Evolutionary conservation across 1,140 invertebrate species (phyloP), one percentile per base, ranked within the genome.

Genomic region (Trichomalopsis sarcophagae): DNA sequence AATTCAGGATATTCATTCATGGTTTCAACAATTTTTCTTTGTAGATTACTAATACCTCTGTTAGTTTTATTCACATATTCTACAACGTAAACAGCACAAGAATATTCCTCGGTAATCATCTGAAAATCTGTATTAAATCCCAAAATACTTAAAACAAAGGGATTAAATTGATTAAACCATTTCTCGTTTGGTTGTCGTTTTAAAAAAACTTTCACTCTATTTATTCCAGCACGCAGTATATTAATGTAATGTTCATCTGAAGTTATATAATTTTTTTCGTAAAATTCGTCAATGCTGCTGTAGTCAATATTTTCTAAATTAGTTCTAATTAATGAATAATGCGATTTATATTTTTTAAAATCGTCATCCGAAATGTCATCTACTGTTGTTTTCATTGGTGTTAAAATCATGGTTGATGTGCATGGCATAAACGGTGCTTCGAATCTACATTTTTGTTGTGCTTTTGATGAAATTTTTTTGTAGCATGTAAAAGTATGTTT

Each of bases 31-130:
- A 86, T 80, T 81, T 44, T 40, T 17, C 87, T 47, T 87, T 90
- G 90, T 69, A 91, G 87, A 87, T 91, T 86, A 81, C 91, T 91
- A 11, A 92, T 85, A 11, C 91, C 90, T 89, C 90, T 87, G 81
- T 91, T 91, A 13, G 84, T 88, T 87, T 92, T 91, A 81, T 92
- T 92, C 0, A 92, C 87, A 85, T 92, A 93, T 76, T 90, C 87
- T 9, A 91, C 88, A 44, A 89, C 86, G 76, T 91, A 92, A 7
- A 79, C 81, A 40, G 90, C 92, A 88, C 90, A 93, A 2, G 90
- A 89, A 87, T 92, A 91, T 85, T 91, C 90, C 11, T 93, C 91
- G 6, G 87, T 86, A 36, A 93, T 92, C 40, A 91, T 88, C 86
- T 93, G 91, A 40, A 92, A 82, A 80, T 93, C 90, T 36, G 84